Evolutionary conservation across 1,140 invertebrate genomes (phyloP), one percentile per base, ranked within the genome.

Genomic region (Penaeus japonicus): DNA sequence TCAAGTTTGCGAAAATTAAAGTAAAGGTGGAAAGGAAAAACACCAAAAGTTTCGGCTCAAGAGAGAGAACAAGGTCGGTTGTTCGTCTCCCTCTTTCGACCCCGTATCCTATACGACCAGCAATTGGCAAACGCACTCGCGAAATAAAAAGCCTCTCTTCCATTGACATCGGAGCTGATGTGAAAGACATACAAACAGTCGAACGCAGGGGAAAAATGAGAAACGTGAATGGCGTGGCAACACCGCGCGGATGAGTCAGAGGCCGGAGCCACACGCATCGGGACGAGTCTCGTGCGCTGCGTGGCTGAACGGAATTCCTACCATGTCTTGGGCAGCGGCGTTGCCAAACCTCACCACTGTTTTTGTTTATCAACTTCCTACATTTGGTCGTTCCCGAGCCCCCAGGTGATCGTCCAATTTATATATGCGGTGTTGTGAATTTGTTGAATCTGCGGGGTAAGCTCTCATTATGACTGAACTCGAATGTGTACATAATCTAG

Each of bases 251-350:
- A 77, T 82, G 79, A 88, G 79, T 82, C 80, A 81, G 53, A 88
- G 70, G 86, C 53, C 86, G 62, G 17, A 83, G 86, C 77, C 85
- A 87, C 24, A 32, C 65, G 75, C 65, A 30, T 62, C 77, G 62
- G 54, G 79, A 88, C 79, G 53, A 27, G 73, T 53, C 32, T 39
- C 75, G 75, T 77, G 84, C 47, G 54, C 57, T 55, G 59, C 79
- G 47, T 83, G 65, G 79, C 80, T 88, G 86, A 88, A 88, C 86
- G 86, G 86, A 88, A 88, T 88, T 88, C 86, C 77, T 88, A 54
- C 73, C 84, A 47, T 77, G 70, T 85, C 70, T 85, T 59, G 39
- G 55, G n/a, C 62, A 54, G 59, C 80, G 17, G 35, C 80, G 80
- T 57, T 88, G 86, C 86, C 86, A 88, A 73, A 77, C 70, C 65